These are phyloP conservation scores for Indicator maculatus DNA, from an alignment of 2,113 vertebrate genomes.

Conservation along the genomic window DNA sequence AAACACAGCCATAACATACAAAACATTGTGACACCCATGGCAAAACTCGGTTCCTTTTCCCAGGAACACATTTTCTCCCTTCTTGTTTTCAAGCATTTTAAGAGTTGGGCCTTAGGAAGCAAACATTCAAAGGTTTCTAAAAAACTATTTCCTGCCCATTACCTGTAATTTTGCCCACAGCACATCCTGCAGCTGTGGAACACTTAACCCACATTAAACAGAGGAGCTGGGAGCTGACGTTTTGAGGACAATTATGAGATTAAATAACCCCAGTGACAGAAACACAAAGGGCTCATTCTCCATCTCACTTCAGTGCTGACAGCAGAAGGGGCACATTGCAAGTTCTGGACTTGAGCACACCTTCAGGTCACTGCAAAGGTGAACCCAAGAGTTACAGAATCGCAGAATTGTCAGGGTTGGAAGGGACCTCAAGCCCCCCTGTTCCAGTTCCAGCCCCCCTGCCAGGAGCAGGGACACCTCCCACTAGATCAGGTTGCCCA, in stretches of 20 bases:
- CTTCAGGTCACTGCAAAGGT: background rate
- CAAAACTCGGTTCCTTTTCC: background rate
- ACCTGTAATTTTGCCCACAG: fast-evolving
- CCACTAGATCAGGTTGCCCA: too few relatives aligned
- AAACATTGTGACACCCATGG: background rate
- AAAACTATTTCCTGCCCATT: background rate
- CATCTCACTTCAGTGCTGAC: fast-evolving
- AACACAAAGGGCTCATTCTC: fast-evolving
- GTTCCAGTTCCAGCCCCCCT: too few relatives aligned
- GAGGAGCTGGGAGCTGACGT: background rate
- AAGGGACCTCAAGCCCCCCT: too few relatives aligned
- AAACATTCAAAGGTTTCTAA: background rate
- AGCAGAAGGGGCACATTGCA: fast-evolving
- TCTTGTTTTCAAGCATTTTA: background rate
- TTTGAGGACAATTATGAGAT: background rate
- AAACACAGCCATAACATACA: background rate
- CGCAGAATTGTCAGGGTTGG: too few relatives aligned
- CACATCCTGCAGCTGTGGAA: background rate
- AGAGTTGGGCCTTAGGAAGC: background rate
- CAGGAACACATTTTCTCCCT: background rate
- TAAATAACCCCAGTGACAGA: background rate
- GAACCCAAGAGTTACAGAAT: background rate
- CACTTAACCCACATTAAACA: background rate
- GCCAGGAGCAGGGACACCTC: too few relatives aligned
- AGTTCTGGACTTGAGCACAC: background rate